phyloP scores from a whole-genome alignment of 2,888 invertebrate genomes.

The Philhelius pedissequus region DNA sequence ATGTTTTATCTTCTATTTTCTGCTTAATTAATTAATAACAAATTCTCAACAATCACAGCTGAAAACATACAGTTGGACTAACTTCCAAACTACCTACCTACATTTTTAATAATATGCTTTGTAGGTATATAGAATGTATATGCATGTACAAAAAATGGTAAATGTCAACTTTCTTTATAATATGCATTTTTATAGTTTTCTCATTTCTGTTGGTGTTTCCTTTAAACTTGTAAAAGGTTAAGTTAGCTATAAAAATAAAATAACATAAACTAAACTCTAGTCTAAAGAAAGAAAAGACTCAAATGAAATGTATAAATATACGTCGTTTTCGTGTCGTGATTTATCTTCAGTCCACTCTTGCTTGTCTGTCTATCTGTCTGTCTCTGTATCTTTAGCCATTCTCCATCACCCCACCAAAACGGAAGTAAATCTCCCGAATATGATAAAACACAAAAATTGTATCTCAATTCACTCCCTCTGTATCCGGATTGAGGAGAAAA shows the following conservation, averaged over 20 bases:
- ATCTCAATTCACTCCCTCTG: conserved; percentile 57
- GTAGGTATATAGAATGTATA: too few species aligned
- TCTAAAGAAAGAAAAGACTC: conserved; percentile 1
- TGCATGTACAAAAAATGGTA: conserved; percentile 27
- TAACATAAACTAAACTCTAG: not conserved
- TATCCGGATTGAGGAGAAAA: conserved; percentile 2
- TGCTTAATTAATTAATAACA: conserved; percentile 19
- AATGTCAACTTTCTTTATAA: conserved; percentile 68
- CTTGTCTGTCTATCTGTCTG: conserved; percentile 1
- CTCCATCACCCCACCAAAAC: conserved; percentile 34
- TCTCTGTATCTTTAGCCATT: not conserved
- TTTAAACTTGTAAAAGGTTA: conserved; percentile 59
- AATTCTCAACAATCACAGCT: not conserved
- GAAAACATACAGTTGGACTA: not conserved
- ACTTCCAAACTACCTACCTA: not conserved
- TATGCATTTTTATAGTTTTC: conserved; percentile 45
- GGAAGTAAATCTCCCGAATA: conserved; percentile 66
- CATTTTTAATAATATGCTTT: not conserved
- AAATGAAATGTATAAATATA: conserved; percentile 55
- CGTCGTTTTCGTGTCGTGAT: conserved; percentile 61
- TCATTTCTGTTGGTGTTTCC: conserved; percentile 4
- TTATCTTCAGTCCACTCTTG: conserved; percentile 54
- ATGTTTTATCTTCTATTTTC: not conserved
- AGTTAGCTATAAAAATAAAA: conserved; percentile 13
- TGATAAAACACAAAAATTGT: conserved; percentile 54